Evolutionary conservation across 2,888 invertebrate genomes (phyloP), one percentile per base, ranked within the genome.

Genomic region (Cephus sareptanus): DNA sequence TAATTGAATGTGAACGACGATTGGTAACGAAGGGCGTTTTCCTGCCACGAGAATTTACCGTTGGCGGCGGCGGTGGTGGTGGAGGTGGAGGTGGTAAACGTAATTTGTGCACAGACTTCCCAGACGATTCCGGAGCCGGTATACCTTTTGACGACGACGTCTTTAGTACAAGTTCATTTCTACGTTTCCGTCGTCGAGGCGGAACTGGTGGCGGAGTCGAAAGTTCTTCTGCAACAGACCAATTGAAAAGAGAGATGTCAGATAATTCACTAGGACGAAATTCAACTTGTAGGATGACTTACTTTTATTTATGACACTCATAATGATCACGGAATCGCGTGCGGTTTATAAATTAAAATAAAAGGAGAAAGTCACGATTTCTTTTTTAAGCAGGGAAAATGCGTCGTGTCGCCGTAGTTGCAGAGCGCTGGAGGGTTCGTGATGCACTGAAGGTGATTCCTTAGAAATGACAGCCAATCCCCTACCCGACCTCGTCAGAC

Each of bases 401-500:
- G 82, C 84, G 86, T 79, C 80, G 81, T 81, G 31, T 13, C 30
- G 31, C 9, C 31, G 33, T 86, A 84, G 84, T 81, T 82, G 85
- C 87, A 82, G 81, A 80, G 23, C 40, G 87, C 83, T 81, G 79
- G 85, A 87, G 87, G 86, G 87, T 83, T 83, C 85, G 87, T 80
- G 83, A 86, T 83, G 80, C 81, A 88, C 89, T 90, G 84, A 86
- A 82, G 86, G 78, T 83, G 91, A 91, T 89, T 86, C 90, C 91
- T 82, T 91, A 91, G 84, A 87, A 91, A 85, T 90, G 90, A 87
- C 86, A 81, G 82, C 80, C 85, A 82, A 84, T 84, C 84, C 84
- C 82, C 81, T 75, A 78, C 79, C 84, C 83, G 84, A 81, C 84
- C 81, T 75, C 73, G 37, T 0, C 37, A 56, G 68, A 74, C 77